Conservation (phyloP, 2,113 vertebrate genomes). For the Thamnophis sirtalis region DNA sequence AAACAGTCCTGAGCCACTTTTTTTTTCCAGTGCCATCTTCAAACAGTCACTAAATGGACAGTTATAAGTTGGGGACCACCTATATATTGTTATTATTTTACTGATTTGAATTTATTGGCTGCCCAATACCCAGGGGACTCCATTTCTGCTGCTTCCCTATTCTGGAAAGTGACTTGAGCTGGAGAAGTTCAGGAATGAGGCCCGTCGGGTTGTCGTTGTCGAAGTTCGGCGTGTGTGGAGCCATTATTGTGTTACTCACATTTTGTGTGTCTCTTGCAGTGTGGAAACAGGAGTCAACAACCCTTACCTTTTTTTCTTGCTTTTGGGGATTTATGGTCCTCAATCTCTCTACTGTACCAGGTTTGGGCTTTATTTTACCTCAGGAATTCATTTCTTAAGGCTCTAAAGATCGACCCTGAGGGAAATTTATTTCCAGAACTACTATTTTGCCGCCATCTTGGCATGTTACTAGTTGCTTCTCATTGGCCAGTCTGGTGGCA, state of each 20-base stretch:
- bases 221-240: background rate
- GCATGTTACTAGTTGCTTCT: background rate
- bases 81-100: background rate
- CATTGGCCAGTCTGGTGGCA: background rate
- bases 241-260: background rate
- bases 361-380: background rate
- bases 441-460: background rate
- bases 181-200: background rate
- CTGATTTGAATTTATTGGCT: background rate
- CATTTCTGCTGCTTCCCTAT: background rate
- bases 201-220: background rate
- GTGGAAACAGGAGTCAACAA: background rate
- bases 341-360: background rate
- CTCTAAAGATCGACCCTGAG: background rate
- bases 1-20: too few species aligned
- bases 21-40: too few species aligned
- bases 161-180: background rate
- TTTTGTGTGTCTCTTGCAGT: background rate
- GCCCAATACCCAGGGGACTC: background rate
- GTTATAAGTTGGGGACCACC: too few species aligned
- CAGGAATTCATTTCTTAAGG: background rate
- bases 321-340: background rate
- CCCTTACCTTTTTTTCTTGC: background rate
- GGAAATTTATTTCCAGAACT: background rate
- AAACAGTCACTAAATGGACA: too few species aligned